Evolutionary conservation across 2,113 vertebrate genomes (phyloP).

Genomic region (Gymnocephalus cernua): DNA sequence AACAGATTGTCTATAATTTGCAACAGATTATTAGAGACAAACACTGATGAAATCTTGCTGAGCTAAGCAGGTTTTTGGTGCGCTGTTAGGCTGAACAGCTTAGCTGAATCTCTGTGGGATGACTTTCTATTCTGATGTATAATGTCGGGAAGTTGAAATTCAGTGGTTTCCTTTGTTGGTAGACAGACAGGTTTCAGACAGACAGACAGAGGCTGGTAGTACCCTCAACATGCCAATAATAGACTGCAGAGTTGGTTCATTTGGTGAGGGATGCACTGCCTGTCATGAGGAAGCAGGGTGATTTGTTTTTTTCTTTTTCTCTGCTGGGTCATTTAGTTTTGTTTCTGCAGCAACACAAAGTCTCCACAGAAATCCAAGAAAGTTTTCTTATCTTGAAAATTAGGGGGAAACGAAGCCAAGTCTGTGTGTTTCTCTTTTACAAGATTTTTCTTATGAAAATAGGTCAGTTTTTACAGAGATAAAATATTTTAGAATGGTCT

Average conservation of each 20-base stretch:
- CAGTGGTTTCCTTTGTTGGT: conserved; percentile 20
- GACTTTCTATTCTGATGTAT: neutral
- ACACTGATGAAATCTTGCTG: neutral
- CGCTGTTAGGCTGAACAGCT: neutral
- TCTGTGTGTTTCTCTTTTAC: neutral
- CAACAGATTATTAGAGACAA: neutral
- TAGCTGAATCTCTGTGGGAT: neutral
- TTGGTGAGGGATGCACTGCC: neutral
- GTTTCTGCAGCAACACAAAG: neutral
- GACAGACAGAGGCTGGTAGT: neutral
- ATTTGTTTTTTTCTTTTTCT: neutral
- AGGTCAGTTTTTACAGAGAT: neutral
- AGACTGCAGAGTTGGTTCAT: neutral
- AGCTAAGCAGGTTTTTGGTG: neutral
- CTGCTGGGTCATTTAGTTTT: conserved; percentile 9
- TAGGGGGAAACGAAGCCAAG: neutral
- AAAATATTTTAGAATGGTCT: neutral
- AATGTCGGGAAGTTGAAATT: conserved; percentile 23
- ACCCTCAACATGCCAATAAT: neutral
- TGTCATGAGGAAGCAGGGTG: conserved; percentile 27
- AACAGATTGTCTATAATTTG: neutral
- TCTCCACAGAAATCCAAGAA: neutral
- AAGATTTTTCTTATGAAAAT: neutral
- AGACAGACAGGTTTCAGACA: conserved; percentile 5
- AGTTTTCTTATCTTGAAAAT: neutral